A percentile compares a stretch with the other conserved stretches of the same genome.
Conservation (phyloP, 2,888 invertebrate species). For the Temnothorax unifasciatus region DNA sequence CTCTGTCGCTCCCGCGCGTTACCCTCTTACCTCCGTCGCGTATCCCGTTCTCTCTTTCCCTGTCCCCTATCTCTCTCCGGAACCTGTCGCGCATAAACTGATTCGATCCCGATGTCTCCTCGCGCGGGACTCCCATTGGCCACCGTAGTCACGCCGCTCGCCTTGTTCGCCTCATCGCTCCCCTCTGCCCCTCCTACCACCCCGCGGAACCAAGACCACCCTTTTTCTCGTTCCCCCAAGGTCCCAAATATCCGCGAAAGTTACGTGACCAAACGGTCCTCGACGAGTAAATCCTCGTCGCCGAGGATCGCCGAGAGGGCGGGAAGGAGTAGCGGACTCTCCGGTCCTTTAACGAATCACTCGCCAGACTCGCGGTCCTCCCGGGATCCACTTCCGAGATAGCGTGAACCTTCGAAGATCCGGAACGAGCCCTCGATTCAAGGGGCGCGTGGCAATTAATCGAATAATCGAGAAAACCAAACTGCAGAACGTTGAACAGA, state of each 20-base stretch:
- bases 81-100: conserved; percentile 85
- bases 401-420: conserved; percentile 2
- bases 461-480: neutral
- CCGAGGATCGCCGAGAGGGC: neutral
- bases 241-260: conserved; percentile 72
- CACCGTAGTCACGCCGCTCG: conserved; percentile 76
- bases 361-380: conserved; percentile 47
- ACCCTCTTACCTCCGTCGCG: conserved; percentile 46
- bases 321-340: conserved; percentile 33
- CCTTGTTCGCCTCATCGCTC: conserved; percentile 74
- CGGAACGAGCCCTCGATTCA: neutral
- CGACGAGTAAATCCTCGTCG: conserved; percentile 59
- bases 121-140: conserved; percentile 78
- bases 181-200: conserved; percentile 22
- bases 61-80: conserved; percentile 73
- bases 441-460: neutral
- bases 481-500: neutral
- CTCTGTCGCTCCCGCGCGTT: conserved; percentile 21
- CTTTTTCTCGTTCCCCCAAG: conserved; percentile 56
- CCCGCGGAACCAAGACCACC: conserved; percentile 62
- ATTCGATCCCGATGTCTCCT: conserved; percentile 82
- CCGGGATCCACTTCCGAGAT: conserved; percentile 52
- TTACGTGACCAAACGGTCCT: conserved; percentile 58
- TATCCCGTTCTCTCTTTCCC: conserved; percentile 48
- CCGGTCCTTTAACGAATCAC: conserved; percentile 63